Evolutionary conservation across 2,888 invertebrate genomes (phyloP), one percentile per base, ranked within the genome.

Genomic region (Himalopsyche tibetana): DNA sequence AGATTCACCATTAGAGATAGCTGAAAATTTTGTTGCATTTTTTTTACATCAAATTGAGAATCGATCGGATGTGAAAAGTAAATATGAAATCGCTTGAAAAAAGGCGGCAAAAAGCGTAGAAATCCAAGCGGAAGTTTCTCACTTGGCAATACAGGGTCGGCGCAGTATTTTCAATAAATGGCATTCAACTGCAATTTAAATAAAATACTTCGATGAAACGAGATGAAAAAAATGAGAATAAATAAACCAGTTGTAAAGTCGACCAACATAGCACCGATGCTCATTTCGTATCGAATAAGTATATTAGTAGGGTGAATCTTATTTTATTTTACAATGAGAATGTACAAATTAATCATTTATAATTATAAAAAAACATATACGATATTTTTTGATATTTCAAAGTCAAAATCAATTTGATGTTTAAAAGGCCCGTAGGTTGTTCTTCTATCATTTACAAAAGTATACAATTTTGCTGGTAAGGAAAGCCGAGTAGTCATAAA

Each of bases 51-150:
- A 51, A 51, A 51, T 51, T 51, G 15, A 63, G 28, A 63, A 63
- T 63, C 63, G 19, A 63, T 63, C 63, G 28, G 63, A 63, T 63
- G 63, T 28, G 19, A 19, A 28, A 28, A 63, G 63, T 51, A 51
- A 51, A 51, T 51, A 51, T 51, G 51, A 51, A 51, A 51, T 51
- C 63, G 63, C 4, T 63, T 63, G 63, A 63, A 63, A 63, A 63
- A 63, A 19, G 63, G 63, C 19, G 63, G 63, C 9, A 63, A 19
- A 63, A 63, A 63, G 28, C 63, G 63, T 63, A 63, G 63, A 63
- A 63, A 63, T 63, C 19, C 19, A 19, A 63, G 19, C 63, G 63
- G 63, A 63, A 63, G 28, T 63, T 1, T 28, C 63, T 63, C 63
- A 28, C 63, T 28, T 19, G 63, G 63, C 63, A 63, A 63, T 63